Conservation (phyloP, 2,797 vertebrate genomes). For the Hippoglossus hippoglossus region DNA sequence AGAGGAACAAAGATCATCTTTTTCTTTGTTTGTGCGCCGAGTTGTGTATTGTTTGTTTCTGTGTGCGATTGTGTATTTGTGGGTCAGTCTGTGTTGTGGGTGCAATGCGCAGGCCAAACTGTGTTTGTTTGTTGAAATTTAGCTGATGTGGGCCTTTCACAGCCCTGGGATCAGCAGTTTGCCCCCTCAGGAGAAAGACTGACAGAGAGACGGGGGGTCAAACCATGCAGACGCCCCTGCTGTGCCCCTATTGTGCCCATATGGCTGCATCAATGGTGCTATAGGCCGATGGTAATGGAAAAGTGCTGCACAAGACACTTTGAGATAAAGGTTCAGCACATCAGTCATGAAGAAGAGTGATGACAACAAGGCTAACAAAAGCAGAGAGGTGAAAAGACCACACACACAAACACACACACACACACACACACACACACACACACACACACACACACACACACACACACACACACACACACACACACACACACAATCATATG, state of each 20-base stretch:
- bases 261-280: conserved; percentile 70
- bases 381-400: conserved; percentile 6
- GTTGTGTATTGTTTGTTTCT: conserved; percentile 39
- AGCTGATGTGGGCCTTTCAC: conserved; percentile 78
- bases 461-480: not conserved
- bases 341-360: conserved; percentile 48
- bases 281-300: conserved; percentile 60
- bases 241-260: conserved; percentile 76
- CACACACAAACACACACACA: too few species aligned
- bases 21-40: conserved; percentile 44
- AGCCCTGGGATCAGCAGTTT: conserved; percentile 83
- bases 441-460: too few species aligned
- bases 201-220: conserved; percentile 52
- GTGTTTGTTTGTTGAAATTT: conserved; percentile 76
- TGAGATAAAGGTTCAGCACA: conserved; percentile 68
- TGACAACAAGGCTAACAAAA: conserved; percentile 49
- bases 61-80: conserved; percentile 6
- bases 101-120: conserved; percentile 33
- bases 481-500: conserved; percentile 16
- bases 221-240: conserved; percentile 69
- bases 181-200: conserved; percentile 63
- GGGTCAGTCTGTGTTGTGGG: conserved; percentile 18
- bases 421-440: not conserved
- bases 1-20: conserved; percentile 61
- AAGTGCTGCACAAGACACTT: conserved; percentile 81